Percentiles rank a stretch among this genome's conserved stretches.
phyloP scores from a whole-genome alignment of 2,113 vertebrate genomes.

The Serilophus lunatus region DNA sequence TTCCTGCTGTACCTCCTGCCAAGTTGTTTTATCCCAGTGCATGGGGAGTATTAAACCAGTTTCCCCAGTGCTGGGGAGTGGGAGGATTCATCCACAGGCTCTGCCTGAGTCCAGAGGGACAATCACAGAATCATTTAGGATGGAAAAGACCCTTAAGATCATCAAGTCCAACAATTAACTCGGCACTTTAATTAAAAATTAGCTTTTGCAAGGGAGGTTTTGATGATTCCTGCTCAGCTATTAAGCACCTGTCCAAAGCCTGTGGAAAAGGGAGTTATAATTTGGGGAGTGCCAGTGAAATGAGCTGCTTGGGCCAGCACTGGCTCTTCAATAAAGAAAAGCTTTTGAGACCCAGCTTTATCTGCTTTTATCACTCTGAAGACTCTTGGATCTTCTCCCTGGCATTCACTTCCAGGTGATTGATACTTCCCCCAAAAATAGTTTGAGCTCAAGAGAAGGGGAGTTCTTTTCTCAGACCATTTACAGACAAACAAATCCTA shows the following conservation, averaged over 20 bases:
- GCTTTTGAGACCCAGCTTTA: neutral
- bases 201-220: neutral
- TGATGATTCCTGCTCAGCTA: neutral
- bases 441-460: neutral
- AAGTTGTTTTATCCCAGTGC: neutral
- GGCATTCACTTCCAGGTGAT: neutral
- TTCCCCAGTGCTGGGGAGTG: neutral
- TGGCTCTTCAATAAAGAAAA: neutral
- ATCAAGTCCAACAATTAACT: neutral
- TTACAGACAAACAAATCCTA: neutral
- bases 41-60: neutral
- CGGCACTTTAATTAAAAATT: neutral
- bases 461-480: neutral
- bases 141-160: neutral
- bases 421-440: neutral
- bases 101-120: neutral
- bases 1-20: neutral
- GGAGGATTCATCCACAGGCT: neutral
- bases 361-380: conserved; percentile 7
- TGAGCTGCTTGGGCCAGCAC: neutral
- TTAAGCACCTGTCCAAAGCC: neutral
- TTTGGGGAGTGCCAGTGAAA: neutral
- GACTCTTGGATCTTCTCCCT: neutral
- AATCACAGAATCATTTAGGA: neutral
- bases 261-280: neutral